A percentile compares a stretch with the other conserved stretches of the same genome.
Conservation (phyloP, 92 coral and sea anemone species). For the Epizoanthus illoricatus region DNA sequence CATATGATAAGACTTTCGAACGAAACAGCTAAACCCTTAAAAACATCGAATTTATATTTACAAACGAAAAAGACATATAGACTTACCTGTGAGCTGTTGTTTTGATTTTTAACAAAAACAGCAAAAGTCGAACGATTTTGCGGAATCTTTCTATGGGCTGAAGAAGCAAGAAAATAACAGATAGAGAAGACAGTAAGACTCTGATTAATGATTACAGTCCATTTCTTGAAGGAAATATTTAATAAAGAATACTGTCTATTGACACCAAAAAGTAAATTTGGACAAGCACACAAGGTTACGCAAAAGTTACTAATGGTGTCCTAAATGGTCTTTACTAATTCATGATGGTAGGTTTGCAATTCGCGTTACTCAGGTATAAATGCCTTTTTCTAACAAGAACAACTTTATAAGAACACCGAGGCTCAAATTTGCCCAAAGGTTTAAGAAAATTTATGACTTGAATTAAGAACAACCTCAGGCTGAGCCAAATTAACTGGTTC, state of each 20-base stretch:
- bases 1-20: not conserved
- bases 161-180: not conserved
- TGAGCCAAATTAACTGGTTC: not conserved
- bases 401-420: too few species aligned
- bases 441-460: too few species aligned
- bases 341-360: too few species aligned
- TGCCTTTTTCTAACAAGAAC: too few species aligned
- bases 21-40: not conserved
- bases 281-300: too few species aligned
- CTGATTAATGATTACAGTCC: not conserved
- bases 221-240: not conserved
- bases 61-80: not conserved
- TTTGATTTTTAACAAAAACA: slow-evolving; percentile 76
- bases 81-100: slow-evolving; percentile 79
- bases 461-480: not conserved
- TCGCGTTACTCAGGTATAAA: too few species aligned
- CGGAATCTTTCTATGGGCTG: slow-evolving; percentile 89
- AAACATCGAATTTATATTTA: not conserved
- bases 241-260: too few species aligned
- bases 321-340: too few species aligned
- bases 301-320: too few species aligned
- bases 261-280: too few species aligned
- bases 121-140: slow-evolving; percentile 73
- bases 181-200: not conserved
- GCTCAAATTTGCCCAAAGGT: too few species aligned